Evolutionary conservation across 1,140 invertebrate genomes (phyloP).

Genomic region (Orussus abietinus): DNA sequence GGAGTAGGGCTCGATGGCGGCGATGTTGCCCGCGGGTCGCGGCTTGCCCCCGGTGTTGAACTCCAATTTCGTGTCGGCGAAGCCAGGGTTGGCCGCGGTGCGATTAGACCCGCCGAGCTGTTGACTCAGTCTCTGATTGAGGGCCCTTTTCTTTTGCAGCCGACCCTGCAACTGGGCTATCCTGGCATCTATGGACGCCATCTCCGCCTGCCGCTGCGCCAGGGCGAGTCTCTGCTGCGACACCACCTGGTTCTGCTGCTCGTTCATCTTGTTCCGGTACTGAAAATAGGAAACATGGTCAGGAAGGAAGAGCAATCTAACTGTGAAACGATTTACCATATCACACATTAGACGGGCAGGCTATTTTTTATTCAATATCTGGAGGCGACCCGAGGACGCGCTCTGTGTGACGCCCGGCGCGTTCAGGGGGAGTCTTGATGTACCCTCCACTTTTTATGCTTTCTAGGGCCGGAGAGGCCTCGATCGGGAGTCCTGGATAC

Average conservation of each 20-base stretch:
- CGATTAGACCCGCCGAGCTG: slow-evolving; percentile 56
- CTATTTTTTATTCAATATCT: too few relatives aligned
- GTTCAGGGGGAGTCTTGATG: too few relatives aligned
- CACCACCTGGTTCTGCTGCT: slow-evolving; percentile 86
- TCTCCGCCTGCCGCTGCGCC: slow-evolving; percentile 81
- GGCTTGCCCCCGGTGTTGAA: slow-evolving; percentile 48
- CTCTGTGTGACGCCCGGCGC: too few relatives aligned
- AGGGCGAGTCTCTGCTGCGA: slow-evolving; percentile 82
- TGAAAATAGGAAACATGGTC: slow-evolving; percentile 47
- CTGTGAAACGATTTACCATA: too few relatives aligned
- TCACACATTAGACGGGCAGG: too few relatives aligned
- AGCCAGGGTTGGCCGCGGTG: slow-evolving; percentile 19
- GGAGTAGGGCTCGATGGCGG: slow-evolving; percentile 86
- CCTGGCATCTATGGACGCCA: slow-evolving; percentile 84
- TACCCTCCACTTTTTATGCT: too few relatives aligned
- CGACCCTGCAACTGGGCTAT: slow-evolving; percentile 91
- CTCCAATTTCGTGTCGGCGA: slow-evolving; percentile 40
- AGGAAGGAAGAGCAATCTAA: too few relatives aligned
- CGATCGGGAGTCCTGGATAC: too few relatives aligned
- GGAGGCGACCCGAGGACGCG: too few relatives aligned
- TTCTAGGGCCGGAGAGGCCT: too few relatives aligned
- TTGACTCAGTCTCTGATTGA: slow-evolving; percentile 80
- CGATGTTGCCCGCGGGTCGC: slow-evolving; percentile 66
- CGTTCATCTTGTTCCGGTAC: slow-evolving; percentile 94
- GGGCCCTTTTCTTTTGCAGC: slow-evolving; percentile 78